Evolutionary conservation across 2,113 vertebrate genomes (phyloP).

Genomic region (Hucho hucho): DNA sequence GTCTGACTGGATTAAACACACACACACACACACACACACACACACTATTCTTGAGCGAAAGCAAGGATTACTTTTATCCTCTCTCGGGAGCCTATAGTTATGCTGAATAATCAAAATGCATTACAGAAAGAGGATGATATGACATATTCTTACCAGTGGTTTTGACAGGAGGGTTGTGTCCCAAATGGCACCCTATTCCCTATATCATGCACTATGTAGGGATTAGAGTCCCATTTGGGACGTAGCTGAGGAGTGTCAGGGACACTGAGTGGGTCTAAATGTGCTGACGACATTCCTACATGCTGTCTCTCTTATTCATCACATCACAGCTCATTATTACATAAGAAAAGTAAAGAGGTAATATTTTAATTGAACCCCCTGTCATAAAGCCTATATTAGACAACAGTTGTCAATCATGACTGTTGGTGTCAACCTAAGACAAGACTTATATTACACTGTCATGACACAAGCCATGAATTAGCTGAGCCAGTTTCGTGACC

Average conservation of each 20-base stretch:
- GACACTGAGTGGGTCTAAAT: not conserved
- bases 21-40: constrained; percentile 1
- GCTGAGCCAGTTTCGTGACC: too few relatives aligned
- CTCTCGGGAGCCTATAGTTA: not conserved
- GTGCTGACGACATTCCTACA: not conserved
- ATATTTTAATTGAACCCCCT: not conserved
- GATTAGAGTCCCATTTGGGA: too few relatives aligned
- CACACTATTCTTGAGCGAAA: not conserved
- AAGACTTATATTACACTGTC: too few relatives aligned
- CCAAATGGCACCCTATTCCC: too few relatives aligned
- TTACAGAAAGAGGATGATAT: not conserved
- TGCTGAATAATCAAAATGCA: not conserved
- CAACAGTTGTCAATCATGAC: not conserved
- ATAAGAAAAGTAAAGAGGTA: not conserved
- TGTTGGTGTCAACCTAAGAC: too few relatives aligned
- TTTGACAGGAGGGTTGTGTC: not conserved
- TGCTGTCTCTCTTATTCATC: not conserved
- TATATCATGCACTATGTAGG: too few relatives aligned
- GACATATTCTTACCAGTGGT: not conserved
- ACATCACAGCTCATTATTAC: not conserved
- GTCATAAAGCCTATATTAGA: too few relatives aligned
- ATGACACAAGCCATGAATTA: too few relatives aligned
- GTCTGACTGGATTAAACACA: not conserved
- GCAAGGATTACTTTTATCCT: not conserved
- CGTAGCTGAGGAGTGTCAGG: not conserved